These are phyloP conservation scores for Talpa occidentalis DNA, from an alignment of 2,113 vertebrate species.

Conservation along the genomic window DNA sequence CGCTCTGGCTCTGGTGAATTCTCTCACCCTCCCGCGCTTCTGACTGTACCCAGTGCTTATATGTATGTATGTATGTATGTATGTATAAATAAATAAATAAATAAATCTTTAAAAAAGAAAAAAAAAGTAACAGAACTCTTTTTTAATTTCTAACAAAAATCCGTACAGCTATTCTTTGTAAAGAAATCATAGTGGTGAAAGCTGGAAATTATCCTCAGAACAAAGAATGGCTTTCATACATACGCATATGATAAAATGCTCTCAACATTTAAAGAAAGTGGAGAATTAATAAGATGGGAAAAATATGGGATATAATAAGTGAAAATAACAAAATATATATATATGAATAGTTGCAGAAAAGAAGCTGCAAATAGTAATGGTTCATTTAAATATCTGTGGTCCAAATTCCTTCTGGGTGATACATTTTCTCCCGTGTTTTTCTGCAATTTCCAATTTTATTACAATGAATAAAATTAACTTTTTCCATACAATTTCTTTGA, in stretches of 20 bases:
- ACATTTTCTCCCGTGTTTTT: conserved; percentile 31
- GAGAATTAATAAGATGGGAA: not conserved
- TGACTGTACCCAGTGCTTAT: no score
- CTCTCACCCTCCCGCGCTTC: no score
- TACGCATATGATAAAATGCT: not conserved
- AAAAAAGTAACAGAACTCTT: not conserved
- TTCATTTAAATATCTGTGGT: not conserved
- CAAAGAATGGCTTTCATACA: not conserved
- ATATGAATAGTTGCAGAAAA: not conserved
- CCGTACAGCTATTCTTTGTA: not conserved
- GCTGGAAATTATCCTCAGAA: not conserved
- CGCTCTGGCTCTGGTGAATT: no score
- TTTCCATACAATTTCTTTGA: conserved; percentile 3
- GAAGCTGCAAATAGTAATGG: not conserved
- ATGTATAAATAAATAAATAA: no score
- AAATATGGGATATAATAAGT: not conserved
- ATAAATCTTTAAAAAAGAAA: no score
- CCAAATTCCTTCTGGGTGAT: not conserved
- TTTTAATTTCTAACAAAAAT: not conserved
- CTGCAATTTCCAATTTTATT: conserved; percentile 51
- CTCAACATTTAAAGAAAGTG: not conserved
- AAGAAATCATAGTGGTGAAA: not conserved
- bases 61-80: no score
- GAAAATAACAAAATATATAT: not conserved
- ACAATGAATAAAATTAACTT: conserved; percentile 19